phyloP scores from a whole-genome alignment of 2,113 vertebrate genomes.

The Aptenodytes patagonicus region DNA sequence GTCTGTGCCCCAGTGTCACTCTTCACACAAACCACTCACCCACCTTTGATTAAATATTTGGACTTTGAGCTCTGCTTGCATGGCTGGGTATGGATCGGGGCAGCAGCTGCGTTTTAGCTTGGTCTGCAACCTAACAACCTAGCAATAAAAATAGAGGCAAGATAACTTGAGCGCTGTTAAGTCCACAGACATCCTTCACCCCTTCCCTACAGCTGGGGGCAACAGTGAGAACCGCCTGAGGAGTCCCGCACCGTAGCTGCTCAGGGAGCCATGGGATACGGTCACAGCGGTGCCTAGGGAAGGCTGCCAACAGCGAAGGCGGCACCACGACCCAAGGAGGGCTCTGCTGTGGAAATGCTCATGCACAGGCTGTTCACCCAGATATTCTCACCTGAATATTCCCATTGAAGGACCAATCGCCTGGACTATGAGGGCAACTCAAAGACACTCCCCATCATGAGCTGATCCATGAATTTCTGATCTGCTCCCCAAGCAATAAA shows the following conservation, averaged over 20 bases:
- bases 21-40: not conserved
- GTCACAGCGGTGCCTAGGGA: not conserved
- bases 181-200: not conserved
- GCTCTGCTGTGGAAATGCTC: not conserved
- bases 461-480: not conserved
- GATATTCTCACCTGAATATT: not conserved
- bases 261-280: accelerated
- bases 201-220: not conserved
- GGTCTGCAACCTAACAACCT: not conserved
- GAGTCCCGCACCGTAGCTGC: not conserved
- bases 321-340: not conserved
- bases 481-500: not conserved
- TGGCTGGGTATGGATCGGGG: not conserved
- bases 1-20: not conserved
- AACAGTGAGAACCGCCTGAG: not conserved
- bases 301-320: not conserved
- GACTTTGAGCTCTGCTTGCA: not conserved
- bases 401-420: not conserved
- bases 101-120: not conserved
- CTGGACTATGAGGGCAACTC: not conserved
- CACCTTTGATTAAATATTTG: not conserved
- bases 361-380: not conserved
- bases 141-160: not conserved
- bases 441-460: not conserved
- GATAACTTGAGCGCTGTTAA: not conserved